phyloP scores from a whole-genome alignment of 2,113 vertebrate genomes.

The Melospiza melodia region DNA sequence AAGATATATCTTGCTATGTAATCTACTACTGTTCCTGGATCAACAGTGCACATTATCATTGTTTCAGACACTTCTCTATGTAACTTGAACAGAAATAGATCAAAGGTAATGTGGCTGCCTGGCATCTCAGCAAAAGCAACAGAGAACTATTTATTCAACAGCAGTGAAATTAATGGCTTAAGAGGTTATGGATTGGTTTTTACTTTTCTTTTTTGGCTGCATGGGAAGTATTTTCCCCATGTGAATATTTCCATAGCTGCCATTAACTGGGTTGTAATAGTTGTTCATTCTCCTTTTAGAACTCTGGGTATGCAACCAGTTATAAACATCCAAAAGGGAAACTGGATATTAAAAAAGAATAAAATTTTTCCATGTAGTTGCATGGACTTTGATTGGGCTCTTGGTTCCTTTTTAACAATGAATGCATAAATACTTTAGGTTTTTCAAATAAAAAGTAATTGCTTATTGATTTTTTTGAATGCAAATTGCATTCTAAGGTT shows the following conservation, averaged over 20 bases:
- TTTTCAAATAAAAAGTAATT: constrained; percentile 35
- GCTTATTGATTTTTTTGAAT: constrained; percentile 24
- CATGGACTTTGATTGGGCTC: not conserved
- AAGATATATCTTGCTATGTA: constrained; percentile 22
- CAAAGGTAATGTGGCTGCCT: not conserved
- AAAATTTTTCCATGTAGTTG: not conserved
- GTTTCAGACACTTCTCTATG: constrained; percentile 22
- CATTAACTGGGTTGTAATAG: not conserved
- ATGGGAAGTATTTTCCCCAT: constrained; percentile 1
- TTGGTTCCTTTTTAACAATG: not conserved
- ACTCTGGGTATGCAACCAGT: not conserved
- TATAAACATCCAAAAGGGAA: not conserved
- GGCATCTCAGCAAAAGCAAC: not conserved
- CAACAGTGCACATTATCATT: constrained; percentile 42
- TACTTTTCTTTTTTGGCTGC: not conserved
- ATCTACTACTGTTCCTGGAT: constrained; percentile 33
- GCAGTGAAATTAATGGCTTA: not conserved
- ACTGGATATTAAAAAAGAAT: not conserved
- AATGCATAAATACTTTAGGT: not conserved
- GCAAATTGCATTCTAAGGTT: not conserved
- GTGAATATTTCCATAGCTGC: not conserved
- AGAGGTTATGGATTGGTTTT: not conserved
- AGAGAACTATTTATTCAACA: constrained; percentile 9
- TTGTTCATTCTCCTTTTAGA: constrained; percentile 30
- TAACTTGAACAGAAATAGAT: constrained; percentile 46